phyloP scores from a whole-genome alignment of 1,140 invertebrate species.

The Theocolax elegans region DNA sequence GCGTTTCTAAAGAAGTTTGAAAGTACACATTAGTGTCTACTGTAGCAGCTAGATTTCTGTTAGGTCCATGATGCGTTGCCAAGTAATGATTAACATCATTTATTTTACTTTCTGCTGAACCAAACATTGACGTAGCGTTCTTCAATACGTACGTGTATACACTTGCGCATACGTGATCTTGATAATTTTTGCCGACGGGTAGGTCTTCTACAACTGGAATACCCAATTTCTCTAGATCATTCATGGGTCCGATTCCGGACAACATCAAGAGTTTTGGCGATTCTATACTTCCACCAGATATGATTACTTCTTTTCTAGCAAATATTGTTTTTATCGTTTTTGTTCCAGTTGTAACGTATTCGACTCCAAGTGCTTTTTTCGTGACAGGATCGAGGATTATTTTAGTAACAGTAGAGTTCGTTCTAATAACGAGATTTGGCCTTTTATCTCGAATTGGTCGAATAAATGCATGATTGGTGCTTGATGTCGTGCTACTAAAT shows the following conservation, averaged over 20 bases:
- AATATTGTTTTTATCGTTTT: neutral
- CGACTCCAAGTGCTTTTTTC: conserved; percentile 1
- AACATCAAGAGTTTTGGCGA: conserved; percentile 84
- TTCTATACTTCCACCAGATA: conserved; percentile 80
- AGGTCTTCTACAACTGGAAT: conserved; percentile 76
- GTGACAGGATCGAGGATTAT: neutral
- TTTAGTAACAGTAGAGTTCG: neutral
- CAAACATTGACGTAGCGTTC: conserved; percentile 62
- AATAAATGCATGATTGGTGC: conserved; percentile 2
- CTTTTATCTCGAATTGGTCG: neutral
- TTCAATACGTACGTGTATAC: conserved; percentile 42
- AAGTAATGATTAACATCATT: conserved; percentile 65
- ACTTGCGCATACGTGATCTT: conserved; percentile 41
- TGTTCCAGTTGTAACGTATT: neutral
- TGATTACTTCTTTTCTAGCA: conserved; percentile 68
- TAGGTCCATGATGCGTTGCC: neutral
- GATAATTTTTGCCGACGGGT: conserved; percentile 72
- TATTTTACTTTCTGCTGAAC: conserved; percentile 70
- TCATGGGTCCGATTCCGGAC: conserved; percentile 80
- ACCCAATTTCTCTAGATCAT: conserved; percentile 72
- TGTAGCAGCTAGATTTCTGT: no score
- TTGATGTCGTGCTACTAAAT: no score
- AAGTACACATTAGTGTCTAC: no score
- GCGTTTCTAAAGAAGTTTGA: neutral
- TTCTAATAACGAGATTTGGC: neutral